Base-by-base conservation (phyloP, 2,797 vertebrate genomes). In the Gouania willdenowi region DNA sequence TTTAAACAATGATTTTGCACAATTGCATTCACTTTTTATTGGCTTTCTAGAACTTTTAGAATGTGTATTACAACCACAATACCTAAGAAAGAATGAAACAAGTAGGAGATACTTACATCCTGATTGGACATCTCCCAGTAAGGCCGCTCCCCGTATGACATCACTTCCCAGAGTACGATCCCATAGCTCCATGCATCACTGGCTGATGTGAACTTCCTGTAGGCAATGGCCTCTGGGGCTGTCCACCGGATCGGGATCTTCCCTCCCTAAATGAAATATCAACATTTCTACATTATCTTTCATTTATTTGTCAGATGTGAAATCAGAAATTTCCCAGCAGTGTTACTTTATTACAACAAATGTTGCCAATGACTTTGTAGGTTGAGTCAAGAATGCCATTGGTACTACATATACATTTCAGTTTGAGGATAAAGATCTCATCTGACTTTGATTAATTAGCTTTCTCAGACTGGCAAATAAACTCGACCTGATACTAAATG, bases 191-290 rank as follows among this genome's bases (percentile, higher is more conserved):
- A 98, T 0, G 92, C 96, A 0, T 98, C 96, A 4, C 96, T 98
- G 55, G 96, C 92, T 29, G 96, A 98, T 1, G 96, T 98, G 77
- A 98, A 98, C 79, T 98, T 98, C 59, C 95, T 93, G 66, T 98
- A 98, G 4, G 94, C 92, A 1, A 98, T 98, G 12, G 96, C 95
- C 83, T 98, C 96, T 32, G 96, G 96, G 20, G 95, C 95, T 0
- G 96, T 98, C 96, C 96, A 98, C 54, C 96, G 86, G 54, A 98
- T 98, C 2, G 96, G 96, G 53, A 98, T 98, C 84, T 98, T 98
- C 15, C 96, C 96, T 35, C 96, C 96, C 96, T 98, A 69, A 30
- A 41, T 27, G 69, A 22, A 66, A 6, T 56, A 9, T 4, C 28
- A 23, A 46, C 1, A 20, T 5, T 19, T 5, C 14, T n/a, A n/a